Base-by-base conservation (phyloP, 2,888 invertebrate genomes). In the Timema cristinae region DNA sequence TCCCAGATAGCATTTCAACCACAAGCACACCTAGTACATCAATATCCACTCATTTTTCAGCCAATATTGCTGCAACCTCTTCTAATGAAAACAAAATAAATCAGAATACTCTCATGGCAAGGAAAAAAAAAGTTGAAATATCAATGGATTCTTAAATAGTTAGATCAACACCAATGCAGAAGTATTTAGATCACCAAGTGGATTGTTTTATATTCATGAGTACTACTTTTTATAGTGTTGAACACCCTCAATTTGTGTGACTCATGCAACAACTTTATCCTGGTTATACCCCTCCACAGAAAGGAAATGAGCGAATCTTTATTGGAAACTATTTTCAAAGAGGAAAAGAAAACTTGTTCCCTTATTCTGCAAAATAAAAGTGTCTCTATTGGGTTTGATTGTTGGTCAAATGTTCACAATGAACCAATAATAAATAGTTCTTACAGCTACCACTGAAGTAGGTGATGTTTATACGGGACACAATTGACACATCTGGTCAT, bases 341-440 rank as follows among this genome's bases (percentile, higher is more conserved):
- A 56, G 13, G 6, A 61, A 48, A 48, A 13, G 47, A 70, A 66
- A 63, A 50, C 63, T 49, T 63, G 51, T 70, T 61, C 2, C 16
- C 67, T 67, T 51, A 67, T 7, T 49, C n/a, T 67, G 51, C 10
- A 67, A 49, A 67, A 67, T 67, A 1, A 50, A 67, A 67, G 15
- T 67, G 50, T 50, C 10, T 67, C 50, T 67, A 2, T 67, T 51
- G 50, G 67, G 67, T 67, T 67, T 48, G 13, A 50, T 61, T 1
- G 32, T 32, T 32, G 32, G 32, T 32, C 32, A 32, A 32, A 32
- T 32, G 32, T 32, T 4, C 32, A 32, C 32, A 32, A 32, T 32
- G 32, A 32, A 32, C 32, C 32, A 32, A 32, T 32, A 32, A 32
- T 32, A 32, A 32, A 32, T 32, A 32, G 1, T 1, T 4, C 32